Evolutionary conservation across 2,888 invertebrate species (phyloP).

Genomic region (Polyommatus iphigenia): DNA sequence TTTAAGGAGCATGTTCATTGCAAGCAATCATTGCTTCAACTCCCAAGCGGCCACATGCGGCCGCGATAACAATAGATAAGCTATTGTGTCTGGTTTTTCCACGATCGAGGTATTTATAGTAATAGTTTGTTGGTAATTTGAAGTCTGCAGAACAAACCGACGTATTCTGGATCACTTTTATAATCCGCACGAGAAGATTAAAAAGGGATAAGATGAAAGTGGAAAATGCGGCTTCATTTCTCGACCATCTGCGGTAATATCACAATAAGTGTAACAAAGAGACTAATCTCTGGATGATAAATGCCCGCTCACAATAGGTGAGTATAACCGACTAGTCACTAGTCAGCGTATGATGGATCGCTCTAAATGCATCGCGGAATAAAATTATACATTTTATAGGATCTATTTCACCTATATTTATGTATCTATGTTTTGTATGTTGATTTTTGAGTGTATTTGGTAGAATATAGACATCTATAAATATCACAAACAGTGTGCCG

Average conservation of each 20-base stretch:
- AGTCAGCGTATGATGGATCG: slow-evolving; percentile 1
- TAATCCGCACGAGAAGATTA: background rate
- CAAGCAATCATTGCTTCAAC: no score
- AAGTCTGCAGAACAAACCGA: background rate
- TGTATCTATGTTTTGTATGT: no score
- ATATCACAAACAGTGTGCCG: no score
- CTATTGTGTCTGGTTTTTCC: no score
- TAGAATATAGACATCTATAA: no score
- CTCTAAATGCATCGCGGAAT: background rate
- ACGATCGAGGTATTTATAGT: no score
- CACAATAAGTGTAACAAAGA: slow-evolving; percentile 15
- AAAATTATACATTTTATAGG: background rate
- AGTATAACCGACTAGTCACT: background rate
- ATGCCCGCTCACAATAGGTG: background rate
- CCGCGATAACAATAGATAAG: no score
- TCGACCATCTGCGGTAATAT: background rate
- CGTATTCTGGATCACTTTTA: background rate
- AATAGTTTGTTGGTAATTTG: no score
- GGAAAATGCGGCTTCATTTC: background rate
- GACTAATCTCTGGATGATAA: slow-evolving; percentile 1
- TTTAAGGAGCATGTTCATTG: no score
- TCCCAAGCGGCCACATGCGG: no score
- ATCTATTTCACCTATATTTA: background rate
- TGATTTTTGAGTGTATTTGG: no score
- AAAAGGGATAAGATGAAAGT: background rate